Base-by-base conservation (phyloP, 92 coral and sea anemone genomes). In the Actinostola sp. region DNA sequence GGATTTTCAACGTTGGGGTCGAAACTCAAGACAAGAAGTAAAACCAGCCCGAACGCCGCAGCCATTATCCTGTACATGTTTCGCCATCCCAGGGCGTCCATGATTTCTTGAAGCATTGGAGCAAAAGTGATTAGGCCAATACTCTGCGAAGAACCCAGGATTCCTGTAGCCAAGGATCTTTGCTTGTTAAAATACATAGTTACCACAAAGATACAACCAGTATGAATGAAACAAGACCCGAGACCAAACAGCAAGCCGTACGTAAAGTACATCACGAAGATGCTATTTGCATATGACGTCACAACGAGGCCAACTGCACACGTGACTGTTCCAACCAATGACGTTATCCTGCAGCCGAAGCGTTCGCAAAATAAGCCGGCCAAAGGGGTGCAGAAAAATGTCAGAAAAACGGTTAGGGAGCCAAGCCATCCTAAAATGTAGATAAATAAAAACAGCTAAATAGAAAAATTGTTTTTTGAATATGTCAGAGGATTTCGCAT, bases 211-310 rank as follows among this genome's bases (percentile, higher is more conserved):
- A 59, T 17, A 49, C 35, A 34, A 38, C 54, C 66, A 27, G 67
- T 72, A 58, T 72, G 66, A 26, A 61, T 28, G 42, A 88, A 51
- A 33, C 89, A 84, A 8, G 89, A 66, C 4, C 93, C 93, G 59
- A 84, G 56, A 8, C 93, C 93, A 35, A 83, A 79, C 57, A 88
- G 51, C 15, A 88, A 16, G 10, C 93, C 89, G 25, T 84, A 86
- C 2, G 93, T 52, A 50, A 79, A 73, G 69, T 84, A 88, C 74
- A 88, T 85, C 8, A 84, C 51, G 13, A 66, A 32, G 51, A 88
- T 29, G 35, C 75, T 80, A 11, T 72, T 55, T 3, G 80, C 71
- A 39, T 75, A 79, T 43, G 93, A 88, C 42, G 93, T 78, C 46
- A 84, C 33, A 2, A 79, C 51, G 30, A 83, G 72, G 26, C 93